Evolutionary conservation across 1,140 invertebrate species (phyloP), one percentile per base, ranked within the genome.

Genomic region (Eriocheir sinensis): DNA sequence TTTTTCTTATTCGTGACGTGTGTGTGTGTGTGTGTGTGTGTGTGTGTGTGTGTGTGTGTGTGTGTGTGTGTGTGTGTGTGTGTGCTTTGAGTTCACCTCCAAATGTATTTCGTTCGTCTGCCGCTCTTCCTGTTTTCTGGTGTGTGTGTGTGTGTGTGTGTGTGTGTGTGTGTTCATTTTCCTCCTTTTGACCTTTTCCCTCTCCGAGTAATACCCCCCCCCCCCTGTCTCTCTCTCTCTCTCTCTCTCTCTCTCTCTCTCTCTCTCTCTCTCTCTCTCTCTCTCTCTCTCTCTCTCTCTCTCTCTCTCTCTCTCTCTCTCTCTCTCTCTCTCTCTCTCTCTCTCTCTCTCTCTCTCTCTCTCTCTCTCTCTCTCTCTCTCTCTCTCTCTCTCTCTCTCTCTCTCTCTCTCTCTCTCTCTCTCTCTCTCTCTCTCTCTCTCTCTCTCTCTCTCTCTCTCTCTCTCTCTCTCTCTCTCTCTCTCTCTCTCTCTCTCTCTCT

Each of bases 341-440:
- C 21, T 15, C 21, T 72, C 53, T 72, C 53, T 72, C 21, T 27
- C 6, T 72, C 6, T 72, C 6, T 72, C 21, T 8, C 6, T 72
- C 53, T 27, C 21, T 72, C 6, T 72, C 6, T 72, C 6, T 72
- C 21, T 72, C 53, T 72, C 8, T 72, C 83, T 38, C 21, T 86
- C 17, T 86, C 32, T 40, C 21, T 86, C 12, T 36, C 30, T 36
- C 21, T 41, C 12, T 86, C 32, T 41, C n/a, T 21, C 3, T 40
- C 36, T 40, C 21, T 41, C 36, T 40, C 83, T 40, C 41, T 41
- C 36, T 40, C 27, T 86, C 83, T 86, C 41, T 88, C 3, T 44
- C 30, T 44, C 34, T 38, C 85, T 85, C 83, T 41, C 83, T 85
- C 83, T 41, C 83, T 85, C 38, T 38, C 85, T 34, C 34, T 38